Conservation (phyloP, 2,888 invertebrate genomes). For the Lampropteryx suffumata region DNA sequence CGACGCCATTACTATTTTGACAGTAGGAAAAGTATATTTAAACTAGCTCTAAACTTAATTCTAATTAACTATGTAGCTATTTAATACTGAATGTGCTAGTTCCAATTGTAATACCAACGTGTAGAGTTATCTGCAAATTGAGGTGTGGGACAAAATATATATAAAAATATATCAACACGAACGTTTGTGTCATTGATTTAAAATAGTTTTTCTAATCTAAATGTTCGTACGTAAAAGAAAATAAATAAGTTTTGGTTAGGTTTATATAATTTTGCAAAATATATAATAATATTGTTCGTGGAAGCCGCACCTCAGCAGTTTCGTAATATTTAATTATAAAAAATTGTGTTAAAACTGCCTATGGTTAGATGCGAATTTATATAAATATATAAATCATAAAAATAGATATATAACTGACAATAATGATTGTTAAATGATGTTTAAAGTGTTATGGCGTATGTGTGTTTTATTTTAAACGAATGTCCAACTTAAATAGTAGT, state of each 20-base stretch:
- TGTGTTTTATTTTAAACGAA: conserved; percentile 66
- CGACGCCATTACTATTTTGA: conserved; percentile 49
- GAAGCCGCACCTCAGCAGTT: conserved; percentile 57
- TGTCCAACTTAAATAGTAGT: conserved; percentile 62
- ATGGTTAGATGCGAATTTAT: conserved; percentile 81
- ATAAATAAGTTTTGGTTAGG: not conserved
- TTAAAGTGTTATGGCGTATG: conserved; percentile 79
- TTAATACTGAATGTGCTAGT: conserved; percentile 72
- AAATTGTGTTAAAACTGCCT: conserved; percentile 81
- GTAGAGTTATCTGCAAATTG: conserved; percentile 48
- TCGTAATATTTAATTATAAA: conserved; percentile 64
- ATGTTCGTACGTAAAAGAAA: not conserved
- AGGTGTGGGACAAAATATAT: conserved; percentile 49
- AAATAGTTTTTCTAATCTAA: not conserved
- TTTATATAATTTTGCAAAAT: not conserved
- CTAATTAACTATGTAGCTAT: conserved; percentile 67
- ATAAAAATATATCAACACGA: conserved; percentile 23
- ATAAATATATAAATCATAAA: conserved; percentile 77
- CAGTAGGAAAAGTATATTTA: conserved; percentile 58
- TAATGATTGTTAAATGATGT: conserved; percentile 83
- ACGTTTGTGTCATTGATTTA: not conserved
- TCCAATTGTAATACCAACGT: conserved; percentile 67
- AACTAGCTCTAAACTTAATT: conserved; percentile 58
- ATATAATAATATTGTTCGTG: not conserved
- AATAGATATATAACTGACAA: conserved; percentile 83